Conservation (phyloP, 2,113 vertebrate species). For the Bos javanicus region DNA sequence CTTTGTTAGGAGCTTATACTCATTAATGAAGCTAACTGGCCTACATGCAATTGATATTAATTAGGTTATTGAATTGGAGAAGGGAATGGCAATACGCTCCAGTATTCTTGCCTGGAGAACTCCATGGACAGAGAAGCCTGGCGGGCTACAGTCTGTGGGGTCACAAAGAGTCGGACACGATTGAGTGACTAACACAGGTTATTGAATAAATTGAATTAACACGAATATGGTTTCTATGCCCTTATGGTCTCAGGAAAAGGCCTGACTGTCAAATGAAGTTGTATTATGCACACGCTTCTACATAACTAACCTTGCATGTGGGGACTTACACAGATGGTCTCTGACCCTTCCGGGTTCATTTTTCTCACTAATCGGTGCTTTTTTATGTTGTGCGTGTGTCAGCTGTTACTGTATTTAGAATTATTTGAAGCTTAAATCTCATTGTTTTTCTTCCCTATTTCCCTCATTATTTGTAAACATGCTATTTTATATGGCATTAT, state of each 20-base stretch:
- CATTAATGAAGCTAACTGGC: background rate
- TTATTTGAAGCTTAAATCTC: background rate
- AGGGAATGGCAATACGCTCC: no score
- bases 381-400: background rate
- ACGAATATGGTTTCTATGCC: background rate
- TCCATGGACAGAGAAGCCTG: no score
- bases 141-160: no score
- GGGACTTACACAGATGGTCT: background rate
- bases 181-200: no score
- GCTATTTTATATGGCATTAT: background rate
- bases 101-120: no score
- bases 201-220: background rate
- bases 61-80: background rate
- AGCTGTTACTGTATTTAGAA: background rate
- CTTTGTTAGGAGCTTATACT: background rate
- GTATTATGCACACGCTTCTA: background rate
- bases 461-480: background rate
- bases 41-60: background rate
- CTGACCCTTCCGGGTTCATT: background rate
- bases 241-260: background rate
- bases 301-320: background rate
- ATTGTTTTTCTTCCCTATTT: background rate
- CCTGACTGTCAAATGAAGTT: background rate
- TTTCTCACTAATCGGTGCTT: background rate
- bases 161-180: no score